Evolutionary conservation across 2,797 vertebrate genomes (phyloP).

Genomic region (Chromis chromis): DNA sequence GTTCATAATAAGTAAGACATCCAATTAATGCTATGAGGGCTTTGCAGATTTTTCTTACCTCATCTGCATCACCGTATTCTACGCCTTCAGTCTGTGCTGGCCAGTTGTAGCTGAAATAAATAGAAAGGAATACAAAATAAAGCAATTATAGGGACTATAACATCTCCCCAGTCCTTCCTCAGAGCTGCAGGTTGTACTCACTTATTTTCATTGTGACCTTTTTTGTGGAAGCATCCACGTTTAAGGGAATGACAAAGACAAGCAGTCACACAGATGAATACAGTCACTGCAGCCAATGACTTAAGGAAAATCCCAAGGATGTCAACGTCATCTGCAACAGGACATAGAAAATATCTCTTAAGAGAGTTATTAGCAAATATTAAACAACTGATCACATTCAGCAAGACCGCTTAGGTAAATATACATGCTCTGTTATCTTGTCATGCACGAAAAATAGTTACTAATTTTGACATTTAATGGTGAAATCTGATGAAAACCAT

Average conservation of each 20-base stretch:
- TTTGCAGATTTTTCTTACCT: slow-evolving; percentile 85
- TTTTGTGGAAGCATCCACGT: slow-evolving; percentile 90
- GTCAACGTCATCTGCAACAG: slow-evolving; percentile 91
- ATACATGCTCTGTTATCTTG: not conserved
- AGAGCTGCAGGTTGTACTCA: slow-evolving; percentile 72
- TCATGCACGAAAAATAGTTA: no score
- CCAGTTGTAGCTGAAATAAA: slow-evolving; percentile 89
- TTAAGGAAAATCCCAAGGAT: slow-evolving; percentile 92
- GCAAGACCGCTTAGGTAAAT: not conserved
- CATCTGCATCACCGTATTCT: slow-evolving; percentile 92
- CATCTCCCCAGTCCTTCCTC: not conserved
- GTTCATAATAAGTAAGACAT: not conserved
- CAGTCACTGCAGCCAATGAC: slow-evolving; percentile 85
- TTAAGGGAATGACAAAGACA: slow-evolving; percentile 91
- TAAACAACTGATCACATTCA: no score
- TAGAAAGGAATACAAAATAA: not conserved
- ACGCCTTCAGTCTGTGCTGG: slow-evolving; percentile 89
- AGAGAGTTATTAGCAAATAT: no score
- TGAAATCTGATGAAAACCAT: no score
- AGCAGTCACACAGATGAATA: slow-evolving; percentile 85
- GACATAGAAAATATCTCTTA: slow-evolving; percentile 14
- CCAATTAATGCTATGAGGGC: not conserved
- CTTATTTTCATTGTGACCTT: slow-evolving; percentile 89
- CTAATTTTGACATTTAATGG: no score
- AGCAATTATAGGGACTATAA: not conserved